Evolutionary conservation across 2,113 vertebrate genomes (phyloP), one percentile per base, ranked within the genome.

Genomic region (Elgaria multicarinata): DNA sequence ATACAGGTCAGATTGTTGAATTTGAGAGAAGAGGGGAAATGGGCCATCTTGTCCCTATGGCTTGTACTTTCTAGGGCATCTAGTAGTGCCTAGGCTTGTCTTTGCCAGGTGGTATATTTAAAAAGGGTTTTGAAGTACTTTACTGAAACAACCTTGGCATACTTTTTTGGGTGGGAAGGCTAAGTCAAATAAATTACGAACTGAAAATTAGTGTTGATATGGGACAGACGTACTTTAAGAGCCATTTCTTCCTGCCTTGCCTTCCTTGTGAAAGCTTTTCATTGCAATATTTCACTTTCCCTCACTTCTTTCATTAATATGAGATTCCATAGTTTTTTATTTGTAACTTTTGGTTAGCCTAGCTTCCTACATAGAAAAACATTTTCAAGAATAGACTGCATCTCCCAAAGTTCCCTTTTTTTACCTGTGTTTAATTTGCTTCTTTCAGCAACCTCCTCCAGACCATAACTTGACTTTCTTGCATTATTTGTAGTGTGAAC

Each of bases 21-120:
- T 91, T 97, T 95, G 87, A 91, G 92, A 92, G 93, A 36, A 86
- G 44, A 88, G 80, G 84, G 91, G 97, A 98, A 97, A 91, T 97
- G 96, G 97, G 97, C 93, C 97, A 95, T 83, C 85, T 86, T 93
- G 95, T 97, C 97, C 96, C 96, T 92, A 85, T 92, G 95, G 97
- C 94, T 94, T 93, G 84, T 77, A 93, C 97, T 95, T 97, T 97
- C 97, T 98, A 96, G 97, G 97, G 92, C 97, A 96, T 94, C 91
- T 86, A 88, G 91, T 93, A 42, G 88, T 89, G 87, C 89, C 64
- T 84, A 92, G 36, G 71, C 86, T 95, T 92, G 88, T 87, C 46
- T 87, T 42, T 36, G 69, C 66, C 82, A 83, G 88, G 86, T 95
- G 89, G 88, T 87, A 76, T 58, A 83, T 81, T 93, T 79, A n/a